Percentiles rank a stretch among this genome's conserved stretches.
phyloP scores from a whole-genome alignment of 1,140 invertebrate species.

The Cotesia glomerata region DNA sequence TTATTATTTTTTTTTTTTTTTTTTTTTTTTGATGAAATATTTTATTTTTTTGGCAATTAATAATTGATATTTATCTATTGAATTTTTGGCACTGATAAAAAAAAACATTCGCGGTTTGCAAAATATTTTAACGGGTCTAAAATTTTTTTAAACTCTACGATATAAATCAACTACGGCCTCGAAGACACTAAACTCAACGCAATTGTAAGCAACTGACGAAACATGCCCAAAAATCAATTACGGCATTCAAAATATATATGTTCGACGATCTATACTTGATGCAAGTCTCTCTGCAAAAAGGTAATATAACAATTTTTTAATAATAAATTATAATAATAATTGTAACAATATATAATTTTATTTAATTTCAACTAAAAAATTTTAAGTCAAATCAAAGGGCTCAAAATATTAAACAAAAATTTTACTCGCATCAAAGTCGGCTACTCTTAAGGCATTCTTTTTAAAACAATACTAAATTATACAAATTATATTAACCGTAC shows the following conservation, averaged over 20 bases:
- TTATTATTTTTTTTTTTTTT: conserved; percentile 6
- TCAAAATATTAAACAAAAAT: conserved; percentile 12
- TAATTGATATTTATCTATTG: too few relatives aligned
- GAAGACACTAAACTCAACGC: conserved; percentile 41
- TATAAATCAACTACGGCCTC: conserved; percentile 35
- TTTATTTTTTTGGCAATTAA: too few relatives aligned
- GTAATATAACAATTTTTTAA: conserved; percentile 30
- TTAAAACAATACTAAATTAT: conserved; percentile 20
- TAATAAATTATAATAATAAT: conserved; percentile 1
- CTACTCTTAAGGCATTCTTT: conserved; percentile 30
- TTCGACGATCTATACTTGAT: conserved; percentile 44
- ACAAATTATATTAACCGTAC: background rate
- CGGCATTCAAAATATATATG: conserved; percentile 50
- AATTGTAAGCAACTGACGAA: conserved; percentile 56
- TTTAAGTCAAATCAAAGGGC: background rate
- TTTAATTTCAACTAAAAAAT: too few relatives aligned
- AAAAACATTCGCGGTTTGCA: too few relatives aligned
- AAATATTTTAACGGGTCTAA: background rate
- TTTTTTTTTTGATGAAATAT: background rate
- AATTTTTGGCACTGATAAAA: background rate
- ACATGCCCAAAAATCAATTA: conserved; percentile 60
- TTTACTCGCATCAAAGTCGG: conserved; percentile 31
- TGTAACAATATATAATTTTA: background rate
- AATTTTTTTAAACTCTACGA: conserved; percentile 30
- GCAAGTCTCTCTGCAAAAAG: conserved; percentile 40